Evolutionary conservation across 2,113 vertebrate species (phyloP).

Genomic region (Anarrhichthys ocellatus): DNA sequence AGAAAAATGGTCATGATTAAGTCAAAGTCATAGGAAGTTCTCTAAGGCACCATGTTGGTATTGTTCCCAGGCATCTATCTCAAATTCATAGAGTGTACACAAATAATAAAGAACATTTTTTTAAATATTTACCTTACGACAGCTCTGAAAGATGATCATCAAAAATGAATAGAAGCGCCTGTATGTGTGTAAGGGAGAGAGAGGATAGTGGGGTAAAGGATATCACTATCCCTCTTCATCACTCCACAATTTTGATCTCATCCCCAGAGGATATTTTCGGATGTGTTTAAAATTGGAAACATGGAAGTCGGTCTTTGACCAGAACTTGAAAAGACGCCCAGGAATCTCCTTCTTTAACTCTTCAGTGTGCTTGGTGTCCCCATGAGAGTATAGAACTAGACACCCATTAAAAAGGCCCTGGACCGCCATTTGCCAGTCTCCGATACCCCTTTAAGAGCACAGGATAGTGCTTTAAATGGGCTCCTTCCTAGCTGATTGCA

Average conservation of each 20-base stretch:
- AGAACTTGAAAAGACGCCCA: conserved; percentile 61
- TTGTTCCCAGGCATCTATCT: background rate
- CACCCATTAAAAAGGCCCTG: conserved; percentile 69
- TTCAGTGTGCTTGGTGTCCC: conserved; percentile 38
- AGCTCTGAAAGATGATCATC: background rate
- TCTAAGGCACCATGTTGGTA: background rate
- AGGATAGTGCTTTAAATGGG: conserved; percentile 60
- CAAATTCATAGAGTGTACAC: background rate
- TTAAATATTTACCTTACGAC: background rate
- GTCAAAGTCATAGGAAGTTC: background rate
- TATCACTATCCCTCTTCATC: conserved; percentile 34
- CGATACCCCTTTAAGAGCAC: conserved; percentile 52
- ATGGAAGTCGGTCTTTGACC: conserved; percentile 51
- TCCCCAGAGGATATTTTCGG: conserved; percentile 34
- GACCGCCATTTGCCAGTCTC: conserved; percentile 62
- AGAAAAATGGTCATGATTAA: no score
- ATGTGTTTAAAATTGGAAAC: conserved; percentile 67
- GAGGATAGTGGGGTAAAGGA: background rate
- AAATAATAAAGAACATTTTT: background rate
- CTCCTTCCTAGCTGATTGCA: conserved; percentile 61
- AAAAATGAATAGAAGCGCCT: background rate
- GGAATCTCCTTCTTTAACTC: conserved; percentile 34
- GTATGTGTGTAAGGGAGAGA: background rate
- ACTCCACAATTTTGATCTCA: conserved; percentile 33
- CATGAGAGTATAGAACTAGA: conserved; percentile 57